Percentiles rank a stretch among this genome's conserved stretches.
These are phyloP conservation scores for Portunus trituberculatus DNA, from an alignment of 1,140 invertebrate species.

Conservation along the genomic window DNA sequence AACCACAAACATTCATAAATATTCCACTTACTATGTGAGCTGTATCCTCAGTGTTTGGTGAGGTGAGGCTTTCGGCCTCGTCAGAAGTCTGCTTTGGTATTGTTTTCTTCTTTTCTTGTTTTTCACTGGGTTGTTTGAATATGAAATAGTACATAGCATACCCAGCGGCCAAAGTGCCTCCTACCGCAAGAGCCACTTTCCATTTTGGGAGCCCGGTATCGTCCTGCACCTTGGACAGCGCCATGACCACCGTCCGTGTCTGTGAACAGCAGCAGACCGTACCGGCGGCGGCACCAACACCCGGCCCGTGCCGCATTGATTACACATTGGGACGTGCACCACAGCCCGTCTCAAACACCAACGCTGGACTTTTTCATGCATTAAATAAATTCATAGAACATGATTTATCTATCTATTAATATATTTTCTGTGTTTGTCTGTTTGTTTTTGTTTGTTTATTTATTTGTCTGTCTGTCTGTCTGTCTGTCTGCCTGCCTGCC, in stretches of 20 bases:
- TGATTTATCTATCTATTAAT: too few species aligned
- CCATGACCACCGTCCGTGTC: constrained; percentile 73
- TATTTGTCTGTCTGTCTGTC: too few species aligned
- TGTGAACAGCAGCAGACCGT: not conserved
- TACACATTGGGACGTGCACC: not conserved
- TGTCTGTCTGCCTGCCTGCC: too few species aligned
- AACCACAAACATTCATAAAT: too few species aligned
- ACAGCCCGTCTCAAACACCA: too few species aligned
- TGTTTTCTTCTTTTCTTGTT: constrained; percentile 78
- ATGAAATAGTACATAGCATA: constrained; percentile 91
- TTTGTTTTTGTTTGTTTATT: too few species aligned
- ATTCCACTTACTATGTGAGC: not conserved
- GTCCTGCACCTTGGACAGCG: constrained; percentile 74
- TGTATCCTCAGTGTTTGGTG: constrained; percentile 14
- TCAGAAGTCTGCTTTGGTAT: not conserved
- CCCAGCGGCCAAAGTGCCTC: constrained; percentile 86
- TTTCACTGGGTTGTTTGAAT: constrained; percentile 81
- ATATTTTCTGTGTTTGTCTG: too few species aligned
- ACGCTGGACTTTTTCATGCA: too few species aligned
- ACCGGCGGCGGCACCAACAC: not conserved
- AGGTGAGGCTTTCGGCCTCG: not conserved
- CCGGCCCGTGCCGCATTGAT: not conserved
- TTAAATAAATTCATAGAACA: too few species aligned
- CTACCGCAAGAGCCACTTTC: constrained; percentile 89
- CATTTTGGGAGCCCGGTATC: constrained; percentile 82